Base-by-base conservation (phyloP, 2,113 vertebrate genomes). In the Anas platyrhynchos region DNA sequence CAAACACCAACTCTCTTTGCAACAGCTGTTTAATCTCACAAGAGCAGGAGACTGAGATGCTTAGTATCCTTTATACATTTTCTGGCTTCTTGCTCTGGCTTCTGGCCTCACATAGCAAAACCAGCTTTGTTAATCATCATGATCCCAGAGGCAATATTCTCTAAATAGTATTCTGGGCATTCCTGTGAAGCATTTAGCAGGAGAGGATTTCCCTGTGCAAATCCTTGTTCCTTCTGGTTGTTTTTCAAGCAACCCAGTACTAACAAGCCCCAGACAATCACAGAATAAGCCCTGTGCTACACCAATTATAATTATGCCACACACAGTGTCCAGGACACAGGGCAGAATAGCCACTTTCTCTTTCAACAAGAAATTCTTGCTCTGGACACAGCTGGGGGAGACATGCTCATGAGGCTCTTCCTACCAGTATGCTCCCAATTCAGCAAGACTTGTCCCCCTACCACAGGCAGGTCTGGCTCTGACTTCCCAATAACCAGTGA, bases 71-170 rank as follows among this genome's bases (percentile, higher is more conserved):
- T 92, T 55, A 85, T 55, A 85, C 7, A 26, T 79, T 71, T 79
- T 78, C 71, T 91, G 67, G 71, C 67, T 94, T 91, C 75, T 76
- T 55, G 31, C 50, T 89, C 46, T 77, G 82, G 78, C 55, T 72
- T 97, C 82, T 77, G 78, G 78, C 55, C 75, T 97, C 82, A 48
- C 62, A 79, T 52, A 91, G 86, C 93, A 84, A 87, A 93, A 89
- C 74, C 59, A 84, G 92, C 78, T 94, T 94, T 85, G 84, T 89
- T 95, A 94, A 79, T 80, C 87, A 93, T 52, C 66, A 76, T 74
- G 54, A 92, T 93, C 89, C 87, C 87, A 89, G 71, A 87, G 71
- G 82, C 75, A 92, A 76, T 80, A 85, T 94, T 58, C 63, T 88
- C 59, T 85, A 95, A 94, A 94, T 1, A 89, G 82, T 61, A 79